These are phyloP conservation scores for Arge pagana DNA, from an alignment of 2,888 invertebrate species.

Conservation along the genomic window DNA sequence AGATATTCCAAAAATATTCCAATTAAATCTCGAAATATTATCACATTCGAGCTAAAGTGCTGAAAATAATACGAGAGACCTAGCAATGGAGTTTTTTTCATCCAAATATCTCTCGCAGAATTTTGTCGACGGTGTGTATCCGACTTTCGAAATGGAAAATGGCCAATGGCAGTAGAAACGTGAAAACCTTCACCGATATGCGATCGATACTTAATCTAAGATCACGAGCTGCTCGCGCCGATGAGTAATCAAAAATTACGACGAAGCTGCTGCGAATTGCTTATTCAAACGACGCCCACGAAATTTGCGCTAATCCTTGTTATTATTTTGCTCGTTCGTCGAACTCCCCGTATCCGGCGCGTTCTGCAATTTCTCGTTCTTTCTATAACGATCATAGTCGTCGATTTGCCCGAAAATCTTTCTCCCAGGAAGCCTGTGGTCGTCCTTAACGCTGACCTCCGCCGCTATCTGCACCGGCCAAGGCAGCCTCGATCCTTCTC, in stretches of 20 bases:
- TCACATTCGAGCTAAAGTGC: too few relatives aligned
- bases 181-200: not conserved
- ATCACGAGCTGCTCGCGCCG: too few relatives aligned
- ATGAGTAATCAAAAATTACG: slow-evolving; percentile 13
- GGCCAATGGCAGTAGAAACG: slow-evolving; percentile 9
- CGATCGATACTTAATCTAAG: slow-evolving; percentile 9
- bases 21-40: too few relatives aligned
- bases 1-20: too few relatives aligned
- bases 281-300: not conserved
- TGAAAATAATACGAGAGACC: too few relatives aligned
- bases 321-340: slow-evolving; percentile 33
- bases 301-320: not conserved
- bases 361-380: slow-evolving; percentile 36
- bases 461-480: slow-evolving; percentile 52
- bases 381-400: slow-evolving; percentile 45
- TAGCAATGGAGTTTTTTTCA: too few relatives aligned
- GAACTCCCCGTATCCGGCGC: slow-evolving; percentile 36
- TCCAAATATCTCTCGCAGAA: too few relatives aligned
- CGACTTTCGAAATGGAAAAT: slow-evolving; percentile 13
- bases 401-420: slow-evolving; percentile 47
- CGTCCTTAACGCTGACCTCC: slow-evolving; percentile 51
- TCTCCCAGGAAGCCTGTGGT: slow-evolving; percentile 49
- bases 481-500: slow-evolving; percentile 36
- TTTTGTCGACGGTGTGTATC: too few relatives aligned
- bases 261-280: not conserved